Conservation (phyloP, 2,797 vertebrate genomes). For the Pseudochirops corinnae region DNA sequence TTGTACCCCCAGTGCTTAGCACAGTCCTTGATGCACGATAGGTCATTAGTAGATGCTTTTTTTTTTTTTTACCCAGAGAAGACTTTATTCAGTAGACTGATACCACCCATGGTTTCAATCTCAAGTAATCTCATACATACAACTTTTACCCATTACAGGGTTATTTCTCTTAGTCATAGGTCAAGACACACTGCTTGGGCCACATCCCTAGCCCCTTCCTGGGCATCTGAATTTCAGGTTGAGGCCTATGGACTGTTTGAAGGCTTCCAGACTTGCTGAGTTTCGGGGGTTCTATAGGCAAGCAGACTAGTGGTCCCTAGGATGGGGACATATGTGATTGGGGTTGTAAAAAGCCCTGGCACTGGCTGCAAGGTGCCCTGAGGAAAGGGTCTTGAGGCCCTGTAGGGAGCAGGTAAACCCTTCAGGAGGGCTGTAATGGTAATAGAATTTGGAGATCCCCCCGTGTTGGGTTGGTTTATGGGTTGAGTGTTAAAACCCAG, state of each 20-base stretch:
- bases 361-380: conserved; percentile 84
- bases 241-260: background rate
- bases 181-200: background rate
- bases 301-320: no score
- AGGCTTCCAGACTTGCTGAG: no score
- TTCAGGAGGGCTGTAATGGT: conserved; percentile 51
- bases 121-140: background rate
- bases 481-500: no score
- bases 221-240: background rate
- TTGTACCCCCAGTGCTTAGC: background rate
- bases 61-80: background rate
- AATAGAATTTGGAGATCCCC: no score
- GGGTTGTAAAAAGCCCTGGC: conserved; percentile 88
- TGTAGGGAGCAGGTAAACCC: conserved; percentile 85
- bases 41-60: no score
- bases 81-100: background rate
- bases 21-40: background rate
- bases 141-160: background rate
- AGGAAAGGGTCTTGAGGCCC: conserved; percentile 85
- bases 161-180: background rate
- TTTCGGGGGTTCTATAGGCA: no score
- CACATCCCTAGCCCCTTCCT: background rate
- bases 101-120: background rate
- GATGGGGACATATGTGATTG: conserved; percentile 74
- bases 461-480: no score